Evolutionary conservation across 2,113 vertebrate genomes (phyloP).

Genomic region (Callipepla californica): DNA sequence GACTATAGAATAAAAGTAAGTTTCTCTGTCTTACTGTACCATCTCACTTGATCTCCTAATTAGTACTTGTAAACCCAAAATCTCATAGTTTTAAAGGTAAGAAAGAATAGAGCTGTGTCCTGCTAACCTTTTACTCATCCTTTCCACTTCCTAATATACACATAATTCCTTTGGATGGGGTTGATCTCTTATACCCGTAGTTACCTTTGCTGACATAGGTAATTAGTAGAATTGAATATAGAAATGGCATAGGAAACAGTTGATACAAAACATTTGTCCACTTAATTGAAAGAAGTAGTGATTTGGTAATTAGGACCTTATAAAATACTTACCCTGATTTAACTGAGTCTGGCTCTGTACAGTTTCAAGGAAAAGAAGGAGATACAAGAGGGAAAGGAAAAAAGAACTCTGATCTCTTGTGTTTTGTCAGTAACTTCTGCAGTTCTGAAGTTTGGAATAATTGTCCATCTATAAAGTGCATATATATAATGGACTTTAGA

Average conservation of each 20-base stretch:
- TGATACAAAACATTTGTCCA: background rate
- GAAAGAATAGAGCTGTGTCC: background rate
- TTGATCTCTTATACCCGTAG: background rate
- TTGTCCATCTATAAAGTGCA: background rate
- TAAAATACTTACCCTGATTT: slow-evolving; percentile 1
- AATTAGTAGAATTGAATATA: background rate
- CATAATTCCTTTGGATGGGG: background rate
- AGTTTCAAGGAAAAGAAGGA: background rate
- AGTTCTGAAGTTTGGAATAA: background rate
- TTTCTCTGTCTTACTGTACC: background rate
- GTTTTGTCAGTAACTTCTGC: background rate
- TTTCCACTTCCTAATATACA: background rate
- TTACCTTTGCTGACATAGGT: background rate
- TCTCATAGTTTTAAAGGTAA: background rate
- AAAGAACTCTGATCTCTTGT: background rate
- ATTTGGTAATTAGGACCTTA: background rate
- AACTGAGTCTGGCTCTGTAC: background rate
- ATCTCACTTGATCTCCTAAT: background rate
- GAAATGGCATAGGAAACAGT: background rate
- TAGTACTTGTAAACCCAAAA: background rate
- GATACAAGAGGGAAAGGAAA: background rate
- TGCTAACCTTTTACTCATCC: background rate
- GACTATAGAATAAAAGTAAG: slow-evolving; percentile 87
- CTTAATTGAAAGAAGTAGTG: background rate
- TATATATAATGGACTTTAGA: background rate